Conservation (phyloP, 2,888 invertebrate genomes). For the Disparrhopalites patrizii region DNA sequence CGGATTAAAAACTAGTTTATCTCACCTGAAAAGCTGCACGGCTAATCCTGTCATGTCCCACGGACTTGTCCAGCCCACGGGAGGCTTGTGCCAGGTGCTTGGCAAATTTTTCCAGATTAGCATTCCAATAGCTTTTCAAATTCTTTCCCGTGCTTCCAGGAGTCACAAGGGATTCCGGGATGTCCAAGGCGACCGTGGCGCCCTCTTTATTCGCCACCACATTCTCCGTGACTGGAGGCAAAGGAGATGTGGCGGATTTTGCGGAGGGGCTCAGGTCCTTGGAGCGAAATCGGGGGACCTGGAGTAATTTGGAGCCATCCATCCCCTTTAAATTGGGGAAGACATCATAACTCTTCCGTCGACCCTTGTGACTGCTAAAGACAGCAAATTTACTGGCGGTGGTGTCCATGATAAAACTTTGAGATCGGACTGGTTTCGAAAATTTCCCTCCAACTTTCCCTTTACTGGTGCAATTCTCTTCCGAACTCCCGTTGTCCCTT, state of each 20-base stretch:
- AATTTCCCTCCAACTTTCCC: neutral
- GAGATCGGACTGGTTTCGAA: neutral
- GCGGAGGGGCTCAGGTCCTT: neutral
- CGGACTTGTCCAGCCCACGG: neutral
- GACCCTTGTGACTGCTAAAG: neutral
- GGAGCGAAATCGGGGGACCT: no score
- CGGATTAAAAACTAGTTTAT: no score
- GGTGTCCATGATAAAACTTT: neutral
- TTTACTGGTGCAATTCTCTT: neutral
- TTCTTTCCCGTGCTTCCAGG: no score
- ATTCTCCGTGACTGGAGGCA: neutral
- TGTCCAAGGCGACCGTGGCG: no score
- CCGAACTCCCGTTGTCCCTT: neutral
- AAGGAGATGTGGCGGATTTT: neutral
- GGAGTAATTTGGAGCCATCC: neutral
- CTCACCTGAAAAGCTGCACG: slow-evolving; percentile 5
- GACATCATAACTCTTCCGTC: neutral
- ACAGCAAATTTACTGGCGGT: neutral
- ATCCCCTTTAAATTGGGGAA: neutral
- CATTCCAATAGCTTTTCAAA: no score
- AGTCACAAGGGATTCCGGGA: no score
- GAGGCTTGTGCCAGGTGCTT: slow-evolving; percentile 29
- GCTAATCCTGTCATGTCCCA: neutral
- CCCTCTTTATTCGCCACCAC: neutral
- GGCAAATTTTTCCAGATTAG: slow-evolving; percentile 38